Percentiles rank a stretch among this genome's conserved stretches.
phyloP scores from a whole-genome alignment of 2,797 vertebrate species.

The Pseudochaenichthys georgianus region DNA sequence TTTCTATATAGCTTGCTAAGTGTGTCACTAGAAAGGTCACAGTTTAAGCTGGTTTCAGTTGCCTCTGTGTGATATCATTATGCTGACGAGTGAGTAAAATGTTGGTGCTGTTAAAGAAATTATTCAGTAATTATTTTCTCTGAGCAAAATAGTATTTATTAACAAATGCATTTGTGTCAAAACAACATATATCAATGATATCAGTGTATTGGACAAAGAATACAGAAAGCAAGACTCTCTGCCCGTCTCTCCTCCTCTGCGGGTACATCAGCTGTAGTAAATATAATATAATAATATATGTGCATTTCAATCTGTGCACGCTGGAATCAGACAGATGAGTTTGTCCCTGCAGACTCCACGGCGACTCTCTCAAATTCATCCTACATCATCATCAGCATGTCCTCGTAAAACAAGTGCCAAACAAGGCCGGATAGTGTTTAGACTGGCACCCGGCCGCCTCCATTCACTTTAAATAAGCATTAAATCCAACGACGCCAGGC shows the following conservation, averaged over 20 bases:
- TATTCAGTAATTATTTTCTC: too few species aligned
- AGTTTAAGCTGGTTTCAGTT: too few species aligned
- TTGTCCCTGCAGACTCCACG: conserved; percentile 47
- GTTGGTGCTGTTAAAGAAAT: too few species aligned
- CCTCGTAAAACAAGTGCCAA: conserved; percentile 71
- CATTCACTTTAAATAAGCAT: conserved; percentile 80
- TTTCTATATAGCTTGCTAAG: too few species aligned
- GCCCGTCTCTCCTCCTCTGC: neutral
- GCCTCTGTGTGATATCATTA: too few species aligned
- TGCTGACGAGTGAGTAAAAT: too few species aligned
- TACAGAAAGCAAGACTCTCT: too few species aligned
- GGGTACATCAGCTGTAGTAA: conserved; percentile 39
- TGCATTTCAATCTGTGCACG: conserved; percentile 31
- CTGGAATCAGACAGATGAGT: conserved; percentile 35
- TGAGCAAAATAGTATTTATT: too few species aligned
- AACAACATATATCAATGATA: too few species aligned
- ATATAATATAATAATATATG: conserved; percentile 20
- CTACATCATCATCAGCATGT: conserved; percentile 63
- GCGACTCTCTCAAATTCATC: conserved; percentile 49
- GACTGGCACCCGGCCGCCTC: conserved; percentile 70
- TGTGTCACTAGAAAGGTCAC: too few species aligned
- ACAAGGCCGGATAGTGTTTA: conserved; percentile 74
- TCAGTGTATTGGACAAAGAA: too few species aligned
- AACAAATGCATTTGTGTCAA: too few species aligned
- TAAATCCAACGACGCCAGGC: conserved; percentile 76